phyloP scores from a whole-genome alignment of 2,888 invertebrate species.

The Chaitophorus viminalis region DNA sequence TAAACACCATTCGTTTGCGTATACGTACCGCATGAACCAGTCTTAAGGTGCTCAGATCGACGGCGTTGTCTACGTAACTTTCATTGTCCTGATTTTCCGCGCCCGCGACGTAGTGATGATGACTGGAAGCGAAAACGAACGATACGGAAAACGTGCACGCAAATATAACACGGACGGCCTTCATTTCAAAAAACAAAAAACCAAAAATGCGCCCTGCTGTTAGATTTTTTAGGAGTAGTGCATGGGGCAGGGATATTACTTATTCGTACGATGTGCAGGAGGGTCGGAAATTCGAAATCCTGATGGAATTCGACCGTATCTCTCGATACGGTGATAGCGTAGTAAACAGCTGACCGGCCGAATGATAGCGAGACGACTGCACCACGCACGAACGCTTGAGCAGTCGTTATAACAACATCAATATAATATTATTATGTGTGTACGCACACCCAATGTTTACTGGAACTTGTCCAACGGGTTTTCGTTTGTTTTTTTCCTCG shows the following conservation, averaged over 20 bases:
- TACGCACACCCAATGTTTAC: no score
- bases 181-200: no score
- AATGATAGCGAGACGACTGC: neutral
- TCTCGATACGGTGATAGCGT: neutral
- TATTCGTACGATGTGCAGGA: no score
- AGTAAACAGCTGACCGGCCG: neutral
- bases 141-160: neutral
- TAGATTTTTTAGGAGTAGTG: no score
- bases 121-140: neutral
- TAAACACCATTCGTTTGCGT: no score
- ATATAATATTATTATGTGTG: neutral
- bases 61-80: neutral
- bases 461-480: no score
- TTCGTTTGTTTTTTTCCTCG: no score
- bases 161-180: neutral
- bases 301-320: no score
- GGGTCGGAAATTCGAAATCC: no score
- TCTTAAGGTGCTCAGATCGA: slow-evolving; percentile 5
- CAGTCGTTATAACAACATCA: no score
- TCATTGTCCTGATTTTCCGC: neutral
- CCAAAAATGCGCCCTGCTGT: no score
- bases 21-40: slow-evolving; percentile 64
- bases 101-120: neutral
- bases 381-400: neutral
- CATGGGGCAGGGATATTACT: no score